phyloP scores from a whole-genome alignment of 2,888 invertebrate genomes.

The Melikaiella ostensackeni region DNA sequence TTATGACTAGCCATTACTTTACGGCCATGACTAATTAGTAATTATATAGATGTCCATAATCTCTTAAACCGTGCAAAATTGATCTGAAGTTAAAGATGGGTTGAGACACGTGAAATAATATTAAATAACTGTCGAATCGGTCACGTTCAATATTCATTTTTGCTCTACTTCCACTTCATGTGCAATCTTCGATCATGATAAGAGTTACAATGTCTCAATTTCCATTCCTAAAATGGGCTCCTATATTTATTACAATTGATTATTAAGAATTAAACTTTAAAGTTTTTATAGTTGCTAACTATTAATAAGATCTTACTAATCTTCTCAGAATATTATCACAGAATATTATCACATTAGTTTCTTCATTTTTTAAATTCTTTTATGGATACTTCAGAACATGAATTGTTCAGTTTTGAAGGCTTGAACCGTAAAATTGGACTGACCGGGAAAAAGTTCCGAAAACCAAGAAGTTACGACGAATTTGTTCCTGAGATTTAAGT shows the following conservation, averaged over 20 bases:
- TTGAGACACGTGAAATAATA: constrained; percentile 4
- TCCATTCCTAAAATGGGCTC: neutral
- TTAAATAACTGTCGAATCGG: constrained; percentile 13
- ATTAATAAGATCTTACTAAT: neutral
- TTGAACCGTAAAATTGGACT: neutral
- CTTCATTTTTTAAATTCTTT: too few species aligned
- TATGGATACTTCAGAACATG: too few species aligned
- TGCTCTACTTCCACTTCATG: neutral
- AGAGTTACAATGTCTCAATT: neutral
- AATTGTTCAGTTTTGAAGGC: too few species aligned
- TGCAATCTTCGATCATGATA: neutral
- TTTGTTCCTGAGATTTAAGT: neutral
- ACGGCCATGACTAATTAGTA: neutral
- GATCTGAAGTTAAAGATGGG: constrained; percentile 10
- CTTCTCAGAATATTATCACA: too few species aligned
- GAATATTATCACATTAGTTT: too few species aligned
- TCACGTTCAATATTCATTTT: constrained; percentile 27
- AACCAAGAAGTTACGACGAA: neutral
- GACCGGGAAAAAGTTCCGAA: neutral
- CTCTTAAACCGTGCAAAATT: constrained; percentile 20
- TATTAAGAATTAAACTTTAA: neutral
- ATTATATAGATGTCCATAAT: constrained; percentile 29
- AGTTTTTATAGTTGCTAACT: neutral
- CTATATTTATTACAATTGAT: neutral
- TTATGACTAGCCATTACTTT: neutral